phyloP scores from a whole-genome alignment of 2,797 vertebrate species.

The Lagothrix lagotricha region DNA sequence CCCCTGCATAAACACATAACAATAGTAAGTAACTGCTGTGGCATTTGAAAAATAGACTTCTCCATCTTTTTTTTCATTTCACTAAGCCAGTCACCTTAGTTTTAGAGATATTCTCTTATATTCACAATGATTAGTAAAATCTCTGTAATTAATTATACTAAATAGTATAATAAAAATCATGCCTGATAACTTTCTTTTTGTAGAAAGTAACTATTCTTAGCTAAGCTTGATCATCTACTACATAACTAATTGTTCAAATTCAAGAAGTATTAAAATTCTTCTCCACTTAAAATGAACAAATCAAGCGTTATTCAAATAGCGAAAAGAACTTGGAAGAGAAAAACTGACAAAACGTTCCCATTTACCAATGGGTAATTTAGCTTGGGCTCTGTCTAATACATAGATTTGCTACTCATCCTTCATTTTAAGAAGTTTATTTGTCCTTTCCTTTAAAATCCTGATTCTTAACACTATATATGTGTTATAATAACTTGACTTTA shows the following conservation, averaged over 20 bases:
- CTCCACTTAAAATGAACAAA: neutral
- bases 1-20: neutral
- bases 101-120: neutral
- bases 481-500: neutral
- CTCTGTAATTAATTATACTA: neutral
- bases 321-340: neutral
- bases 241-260: neutral
- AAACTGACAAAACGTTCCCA: neutral
- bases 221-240: neutral
- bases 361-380: neutral
- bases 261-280: slow-evolving; percentile 16
- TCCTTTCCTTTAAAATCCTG: neutral
- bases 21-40: neutral
- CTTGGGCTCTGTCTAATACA: neutral
- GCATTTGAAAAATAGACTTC: neutral
- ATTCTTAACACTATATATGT: neutral
- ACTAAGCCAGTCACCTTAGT: neutral
- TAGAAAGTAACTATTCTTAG: slow-evolving; percentile 27
- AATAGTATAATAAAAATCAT: neutral
- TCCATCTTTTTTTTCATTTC: neutral
- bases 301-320: slow-evolving; percentile 32
- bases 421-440: neutral
- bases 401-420: neutral
- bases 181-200: neutral
- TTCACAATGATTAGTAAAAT: neutral